Conservation (phyloP, 2,888 invertebrate genomes). For the Himalopsyche anomala region DNA sequence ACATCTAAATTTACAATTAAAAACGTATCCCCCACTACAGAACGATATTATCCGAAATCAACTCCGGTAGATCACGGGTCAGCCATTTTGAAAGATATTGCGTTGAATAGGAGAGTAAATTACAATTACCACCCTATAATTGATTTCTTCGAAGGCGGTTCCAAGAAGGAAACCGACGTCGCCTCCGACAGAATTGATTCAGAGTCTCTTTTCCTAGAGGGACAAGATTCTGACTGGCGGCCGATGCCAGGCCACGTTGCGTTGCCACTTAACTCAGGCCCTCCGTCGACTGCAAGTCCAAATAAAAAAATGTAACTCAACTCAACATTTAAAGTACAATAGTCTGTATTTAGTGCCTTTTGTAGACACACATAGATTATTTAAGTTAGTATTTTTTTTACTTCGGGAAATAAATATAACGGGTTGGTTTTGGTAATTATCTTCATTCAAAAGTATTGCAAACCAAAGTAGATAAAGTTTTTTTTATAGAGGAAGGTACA, state of each 20-base stretch:
- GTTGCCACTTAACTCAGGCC: conserved; percentile 46
- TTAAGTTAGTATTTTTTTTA: background rate
- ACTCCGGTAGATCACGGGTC: conserved; percentile 64
- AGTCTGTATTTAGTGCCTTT: background rate
- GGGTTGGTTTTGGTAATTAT: conserved; percentile 1
- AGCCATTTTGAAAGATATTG: conserved; percentile 61
- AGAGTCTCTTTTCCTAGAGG: conserved; percentile 73
- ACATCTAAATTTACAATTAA: conserved; percentile 56
- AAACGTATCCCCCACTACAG: conserved; percentile 68
- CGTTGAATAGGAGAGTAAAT: conserved; percentile 78
- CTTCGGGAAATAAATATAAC: background rate
- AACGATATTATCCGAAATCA: conserved; percentile 68
- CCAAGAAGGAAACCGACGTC: conserved; percentile 66
- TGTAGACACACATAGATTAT: background rate
- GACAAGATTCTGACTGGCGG: conserved; percentile 74
- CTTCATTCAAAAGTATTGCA: background rate
- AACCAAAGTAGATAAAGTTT: conserved; percentile 6
- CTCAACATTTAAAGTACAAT: background rate
- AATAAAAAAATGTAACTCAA: background rate
- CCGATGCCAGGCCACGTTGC: conserved; percentile 71
- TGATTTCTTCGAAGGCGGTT: conserved; percentile 82
- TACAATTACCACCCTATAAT: conserved; percentile 91
- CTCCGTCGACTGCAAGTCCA: conserved; percentile 6
- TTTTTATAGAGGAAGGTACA: too few species aligned
- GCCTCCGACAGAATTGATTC: conserved; percentile 61